These are phyloP conservation scores for Laupala kohalensis DNA, from an alignment of 1,140 invertebrate genomes.

Conservation along the genomic window DNA sequence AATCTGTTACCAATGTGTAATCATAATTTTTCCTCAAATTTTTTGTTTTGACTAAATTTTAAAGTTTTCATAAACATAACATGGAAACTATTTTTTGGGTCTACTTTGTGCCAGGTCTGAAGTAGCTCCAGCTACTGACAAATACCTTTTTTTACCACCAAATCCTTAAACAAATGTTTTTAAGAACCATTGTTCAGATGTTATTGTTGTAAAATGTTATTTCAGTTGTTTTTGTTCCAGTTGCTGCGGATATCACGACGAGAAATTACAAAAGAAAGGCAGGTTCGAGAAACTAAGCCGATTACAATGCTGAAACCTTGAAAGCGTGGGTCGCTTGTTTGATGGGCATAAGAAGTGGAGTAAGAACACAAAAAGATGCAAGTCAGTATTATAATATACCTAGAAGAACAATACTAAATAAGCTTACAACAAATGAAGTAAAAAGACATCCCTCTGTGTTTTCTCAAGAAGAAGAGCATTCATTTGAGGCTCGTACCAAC, in stretches of 20 bases:
- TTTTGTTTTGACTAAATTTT: slow-evolving; percentile 5
- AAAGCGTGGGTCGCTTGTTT: slow-evolving; percentile 11
- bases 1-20: slow-evolving; percentile 6
- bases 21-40: slow-evolving; percentile 9
- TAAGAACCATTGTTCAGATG: background rate
- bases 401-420: slow-evolving; percentile 14
- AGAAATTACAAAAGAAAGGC: slow-evolving; percentile 12
- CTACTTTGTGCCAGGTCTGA: slow-evolving; percentile 8
- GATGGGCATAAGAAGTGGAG: slow-evolving; percentile 8
- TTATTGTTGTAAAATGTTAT: slow-evolving; percentile 11
- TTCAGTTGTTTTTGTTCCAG: slow-evolving; percentile 10
- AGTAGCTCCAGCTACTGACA: slow-evolving; percentile 1
- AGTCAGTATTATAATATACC: slow-evolving; percentile 11
- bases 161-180: background rate
- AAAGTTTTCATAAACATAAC: slow-evolving; percentile 6
- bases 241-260: slow-evolving; percentile 9
- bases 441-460: slow-evolving; percentile 11
- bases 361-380: slow-evolving; percentile 9
- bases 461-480: slow-evolving; percentile 2
- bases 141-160: background rate
- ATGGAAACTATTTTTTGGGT: slow-evolving; percentile 6
- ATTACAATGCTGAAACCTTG: slow-evolving; percentile 9
- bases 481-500: slow-evolving; percentile 8
- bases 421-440: slow-evolving; percentile 11
- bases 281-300: slow-evolving; percentile 11